Evolutionary conservation across 2,888 invertebrate genomes (phyloP).

Genomic region (Netelia melanura): DNA sequence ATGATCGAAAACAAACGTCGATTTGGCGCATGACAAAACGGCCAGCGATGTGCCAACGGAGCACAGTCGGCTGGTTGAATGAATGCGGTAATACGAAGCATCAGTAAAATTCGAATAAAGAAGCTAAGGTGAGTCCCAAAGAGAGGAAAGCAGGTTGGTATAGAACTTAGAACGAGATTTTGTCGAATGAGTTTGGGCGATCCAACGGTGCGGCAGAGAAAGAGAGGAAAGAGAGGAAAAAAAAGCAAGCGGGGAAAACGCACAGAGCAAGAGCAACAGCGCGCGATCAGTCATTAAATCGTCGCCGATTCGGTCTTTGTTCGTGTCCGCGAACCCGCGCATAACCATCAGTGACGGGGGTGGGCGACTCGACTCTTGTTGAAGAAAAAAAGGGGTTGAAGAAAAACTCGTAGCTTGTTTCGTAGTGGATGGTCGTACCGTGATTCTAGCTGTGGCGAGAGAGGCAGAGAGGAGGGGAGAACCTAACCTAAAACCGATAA

Average conservation of each 20-base stretch:
- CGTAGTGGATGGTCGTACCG: constrained; percentile 16
- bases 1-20: constrained; percentile 10
- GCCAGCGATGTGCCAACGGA: constrained; percentile 28
- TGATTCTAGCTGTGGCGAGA: constrained; percentile 45
- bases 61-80: constrained; percentile 3
- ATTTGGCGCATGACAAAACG: constrained; percentile 32
- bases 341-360: constrained; percentile 60
- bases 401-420: constrained; percentile 41
- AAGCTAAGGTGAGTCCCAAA: constrained; percentile 47
- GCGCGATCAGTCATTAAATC: constrained; percentile 83
- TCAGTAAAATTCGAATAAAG: constrained; percentile 58
- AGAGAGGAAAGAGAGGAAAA: not conserved
- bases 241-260: constrained; percentile 45
- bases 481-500: constrained; percentile 62
- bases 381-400: constrained; percentile 28
- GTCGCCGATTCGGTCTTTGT: constrained; percentile 82
- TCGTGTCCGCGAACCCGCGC: constrained; percentile 71
- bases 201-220: constrained; percentile 65
- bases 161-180: constrained; percentile 33
- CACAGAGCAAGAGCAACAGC: constrained; percentile 77
- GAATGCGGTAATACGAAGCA: constrained; percentile 46
- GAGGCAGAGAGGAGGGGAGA: constrained; percentile 35
- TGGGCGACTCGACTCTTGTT: not conserved
- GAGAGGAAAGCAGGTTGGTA: constrained; percentile 28
- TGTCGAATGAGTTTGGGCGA: constrained; percentile 58